Evolutionary conservation across 2,888 invertebrate species (phyloP), one percentile per base, ranked within the genome.

Genomic region (Noctua janthina): DNA sequence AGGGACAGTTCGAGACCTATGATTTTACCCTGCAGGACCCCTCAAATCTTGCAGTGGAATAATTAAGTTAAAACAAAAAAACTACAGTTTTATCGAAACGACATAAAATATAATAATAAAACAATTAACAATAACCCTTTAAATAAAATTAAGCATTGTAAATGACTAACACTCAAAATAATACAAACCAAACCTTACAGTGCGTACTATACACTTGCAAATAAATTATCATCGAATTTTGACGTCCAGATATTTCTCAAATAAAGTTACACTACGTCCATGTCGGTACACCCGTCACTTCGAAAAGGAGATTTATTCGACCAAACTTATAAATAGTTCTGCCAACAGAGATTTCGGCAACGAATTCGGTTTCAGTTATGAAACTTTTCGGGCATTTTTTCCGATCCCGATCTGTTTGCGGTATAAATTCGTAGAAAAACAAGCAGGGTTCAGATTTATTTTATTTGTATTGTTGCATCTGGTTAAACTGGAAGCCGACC

Each of bases 321-420:
- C 35, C 13, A 68, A 82, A 79, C 68, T 78, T 74, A 59, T 68
- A 72, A 68, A 78, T 73, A 79, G 64, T 79, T 79, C n/a, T 54
- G 54, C 29, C 15, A 70, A 67, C 64, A 76, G 29, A 43, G 51
- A 64, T 64, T 83, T 67, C 29, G 23, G 35, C 20, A 39, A 39
- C n/a, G 15, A 39, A 71, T 66, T 49, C 46, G 20, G 23, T 54
- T 64, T 81, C 64, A 66, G n/a, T 20, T 75, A 56, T 15, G 29
- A 23, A 51, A 39, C 49, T 82, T 56, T 51, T 76, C 11, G 17
- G 43, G 20, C 10, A n/a, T 11, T 59, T 81, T 8, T 62, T 10
- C 4, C 10, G 17, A 46, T 66, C 20, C 29, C 46, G 23, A 56
- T 46, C n/a, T 29, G 35, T n/a, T 66, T 66, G 17, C 35, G 43